Conservation (phyloP, 2,113 vertebrate species). For the Sphaerodactylus townsendi region DNA sequence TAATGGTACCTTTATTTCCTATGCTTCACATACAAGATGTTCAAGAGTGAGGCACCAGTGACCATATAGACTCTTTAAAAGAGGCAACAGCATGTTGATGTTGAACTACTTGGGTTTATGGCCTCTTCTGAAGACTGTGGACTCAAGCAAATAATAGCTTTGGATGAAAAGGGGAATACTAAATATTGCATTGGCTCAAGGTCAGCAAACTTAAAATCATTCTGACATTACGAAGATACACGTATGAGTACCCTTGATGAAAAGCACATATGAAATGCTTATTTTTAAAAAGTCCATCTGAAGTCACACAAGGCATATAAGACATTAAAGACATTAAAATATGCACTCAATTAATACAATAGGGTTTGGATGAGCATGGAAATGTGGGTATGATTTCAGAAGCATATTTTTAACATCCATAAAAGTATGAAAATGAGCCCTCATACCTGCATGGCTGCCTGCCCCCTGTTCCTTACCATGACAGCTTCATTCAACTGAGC, state of each 20-base stretch:
- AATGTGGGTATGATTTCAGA: neutral
- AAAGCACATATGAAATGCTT: too few species aligned
- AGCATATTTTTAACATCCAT: neutral
- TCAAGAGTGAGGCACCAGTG: neutral
- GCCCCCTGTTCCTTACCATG: too few species aligned
- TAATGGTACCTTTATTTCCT: neutral
- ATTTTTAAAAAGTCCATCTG: too few species aligned
- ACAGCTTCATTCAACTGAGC: too few species aligned
- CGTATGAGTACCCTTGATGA: too few species aligned
- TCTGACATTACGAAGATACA: neutral
- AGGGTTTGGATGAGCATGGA: neutral
- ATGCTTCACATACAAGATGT: neutral
- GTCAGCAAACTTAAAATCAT: neutral
- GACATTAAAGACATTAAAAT: too few species aligned
- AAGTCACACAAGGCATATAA: too few species aligned
- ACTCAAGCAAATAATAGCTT: neutral
- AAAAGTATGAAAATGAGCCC: too few species aligned
- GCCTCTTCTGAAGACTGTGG: neutral
- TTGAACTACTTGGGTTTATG: neutral
- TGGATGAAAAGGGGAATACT: neutral
- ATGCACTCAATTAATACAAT: neutral
- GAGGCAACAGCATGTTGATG: neutral
- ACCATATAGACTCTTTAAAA: neutral
- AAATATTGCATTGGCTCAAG: neutral
- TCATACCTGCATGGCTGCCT: too few species aligned